Percentiles rank a stretch among this genome's conserved stretches.
Evolutionary conservation across 2,888 invertebrate species (phyloP).

Genomic region (Amblyteles armatorius): DNA sequence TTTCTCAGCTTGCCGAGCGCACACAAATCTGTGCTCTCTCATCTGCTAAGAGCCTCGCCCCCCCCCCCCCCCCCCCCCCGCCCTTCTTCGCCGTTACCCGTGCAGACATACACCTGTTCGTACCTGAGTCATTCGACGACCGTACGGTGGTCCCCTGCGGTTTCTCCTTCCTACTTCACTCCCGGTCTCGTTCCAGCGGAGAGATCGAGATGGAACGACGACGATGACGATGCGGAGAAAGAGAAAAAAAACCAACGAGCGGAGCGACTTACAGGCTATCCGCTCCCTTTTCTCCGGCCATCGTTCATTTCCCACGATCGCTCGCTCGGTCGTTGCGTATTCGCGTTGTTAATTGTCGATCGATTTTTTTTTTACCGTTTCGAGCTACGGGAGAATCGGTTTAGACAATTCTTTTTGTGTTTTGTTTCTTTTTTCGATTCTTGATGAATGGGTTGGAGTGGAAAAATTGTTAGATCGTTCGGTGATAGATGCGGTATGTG

Average conservation of each 20-base stretch:
- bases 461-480: neutral
- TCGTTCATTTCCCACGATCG: conserved; percentile 66
- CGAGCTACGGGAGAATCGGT: neutral
- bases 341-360: neutral
- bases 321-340: conserved; percentile 13
- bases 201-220: conserved; percentile 26
- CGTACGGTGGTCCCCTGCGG: conserved; percentile 72
- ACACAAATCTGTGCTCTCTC: conserved; percentile 53
- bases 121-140: conserved; percentile 73
- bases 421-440: neutral
- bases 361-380: neutral
- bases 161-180: conserved; percentile 59
- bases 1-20: conserved; percentile 33
- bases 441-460: neutral
- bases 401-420: neutral
- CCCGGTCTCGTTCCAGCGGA: conserved; percentile 22
- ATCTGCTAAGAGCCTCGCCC: conserved; percentile 10
- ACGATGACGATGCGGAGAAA: conserved; percentile 19
- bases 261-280: conserved; percentile 53
- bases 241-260: conserved; percentile 18
- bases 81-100: neutral
- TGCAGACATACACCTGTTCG: conserved; percentile 75
- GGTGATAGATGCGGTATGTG: neutral
- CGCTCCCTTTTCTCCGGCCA: conserved; percentile 63
- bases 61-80: too few species aligned